A percentile compares a stretch with the other conserved stretches of the same genome.
Conservation (phyloP, 2,113 vertebrate genomes). For the Entelurus aequoreus region DNA sequence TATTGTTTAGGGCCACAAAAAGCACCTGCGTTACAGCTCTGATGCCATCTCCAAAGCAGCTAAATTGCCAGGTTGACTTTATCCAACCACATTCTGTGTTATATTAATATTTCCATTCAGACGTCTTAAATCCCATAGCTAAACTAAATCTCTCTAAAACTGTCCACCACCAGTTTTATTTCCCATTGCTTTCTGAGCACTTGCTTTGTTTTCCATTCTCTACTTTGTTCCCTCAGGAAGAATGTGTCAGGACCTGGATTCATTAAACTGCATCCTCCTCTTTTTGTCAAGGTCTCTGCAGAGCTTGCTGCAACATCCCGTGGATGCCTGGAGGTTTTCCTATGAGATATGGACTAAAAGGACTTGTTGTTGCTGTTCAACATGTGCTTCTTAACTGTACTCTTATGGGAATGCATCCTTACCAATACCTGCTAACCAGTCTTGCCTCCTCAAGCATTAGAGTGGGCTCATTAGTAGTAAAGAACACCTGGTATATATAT, state of each 20-base stretch:
- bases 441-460: background rate
- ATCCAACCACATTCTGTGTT: too few relatives aligned
- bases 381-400: background rate
- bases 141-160: background rate
- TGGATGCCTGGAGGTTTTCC: constrained; percentile 26
- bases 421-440: background rate
- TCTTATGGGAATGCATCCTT: background rate
- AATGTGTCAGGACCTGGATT: constrained; percentile 47
- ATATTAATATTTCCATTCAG: background rate
- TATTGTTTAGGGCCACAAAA: too few relatives aligned
- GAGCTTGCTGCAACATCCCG: constrained; percentile 14
- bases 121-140: background rate
- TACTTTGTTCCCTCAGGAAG: constrained; percentile 44
- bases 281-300: constrained; percentile 14
- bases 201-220: constrained; percentile 52
- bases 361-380: constrained; percentile 8
- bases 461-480: background rate
- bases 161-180: constrained; percentile 1
- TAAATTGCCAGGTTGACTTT: too few relatives aligned
- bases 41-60: too few relatives aligned
- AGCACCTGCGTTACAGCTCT: too few relatives aligned
- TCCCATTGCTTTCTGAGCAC: constrained; percentile 6
- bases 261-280: constrained; percentile 28
- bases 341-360: constrained; percentile 16
- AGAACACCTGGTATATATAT: background rate